Percentiles rank a stretch among this genome's conserved stretches.
Evolutionary conservation across 1,140 invertebrate genomes (phyloP).

Genomic region (Aphelenchoides fujianensis): DNA sequence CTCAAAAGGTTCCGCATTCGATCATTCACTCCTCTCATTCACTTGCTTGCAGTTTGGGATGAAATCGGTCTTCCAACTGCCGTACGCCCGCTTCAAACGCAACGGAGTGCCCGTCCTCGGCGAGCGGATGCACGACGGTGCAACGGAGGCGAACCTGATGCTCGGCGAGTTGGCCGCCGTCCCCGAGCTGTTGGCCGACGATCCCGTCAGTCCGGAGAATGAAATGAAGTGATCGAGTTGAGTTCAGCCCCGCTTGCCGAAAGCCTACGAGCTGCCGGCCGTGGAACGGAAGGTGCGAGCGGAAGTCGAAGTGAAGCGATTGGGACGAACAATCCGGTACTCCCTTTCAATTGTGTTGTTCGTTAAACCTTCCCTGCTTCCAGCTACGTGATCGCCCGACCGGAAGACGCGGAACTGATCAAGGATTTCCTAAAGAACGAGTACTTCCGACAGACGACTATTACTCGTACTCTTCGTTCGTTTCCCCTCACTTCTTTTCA

Average conservation of each 20-base stretch:
- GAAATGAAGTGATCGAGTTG: too few species aligned
- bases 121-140: background rate
- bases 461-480: background rate
- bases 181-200: background rate
- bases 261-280: background rate
- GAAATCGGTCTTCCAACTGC: background rate
- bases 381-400: background rate
- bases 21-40: background rate
- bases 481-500: too few species aligned
- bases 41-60: background rate
- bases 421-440: slow-evolving; percentile 2
- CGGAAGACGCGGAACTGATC: slow-evolving; percentile 11
- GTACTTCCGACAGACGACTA: slow-evolving; percentile 6
- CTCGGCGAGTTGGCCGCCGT: background rate
- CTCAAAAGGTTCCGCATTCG: background rate
- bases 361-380: too few species aligned
- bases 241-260: background rate
- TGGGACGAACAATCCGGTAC: background rate
- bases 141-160: background rate
- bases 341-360: too few species aligned
- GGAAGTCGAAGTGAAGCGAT: background rate
- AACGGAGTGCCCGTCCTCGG: background rate
- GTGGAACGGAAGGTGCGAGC: background rate
- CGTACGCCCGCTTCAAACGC: background rate
- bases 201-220: background rate